Evolutionary conservation across 1,140 invertebrate genomes (phyloP).

Genomic region (Leptonema lineaticorne): DNA sequence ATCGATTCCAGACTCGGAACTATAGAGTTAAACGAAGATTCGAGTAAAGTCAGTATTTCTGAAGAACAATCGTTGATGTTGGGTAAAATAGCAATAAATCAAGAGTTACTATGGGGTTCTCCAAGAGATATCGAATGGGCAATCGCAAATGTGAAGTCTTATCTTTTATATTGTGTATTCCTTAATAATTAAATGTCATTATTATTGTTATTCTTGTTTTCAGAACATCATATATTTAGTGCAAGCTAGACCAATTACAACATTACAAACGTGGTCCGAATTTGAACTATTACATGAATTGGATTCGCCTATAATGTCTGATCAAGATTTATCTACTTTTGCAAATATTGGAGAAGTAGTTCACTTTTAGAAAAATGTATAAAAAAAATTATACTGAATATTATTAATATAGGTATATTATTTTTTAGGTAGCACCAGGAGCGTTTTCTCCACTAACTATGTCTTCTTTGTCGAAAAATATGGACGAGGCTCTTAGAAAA

Average conservation of each 20-base stretch:
- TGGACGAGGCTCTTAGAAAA: too few relatives aligned
- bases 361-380: too few relatives aligned
- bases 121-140: slow-evolving; percentile 79
- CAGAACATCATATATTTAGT: slow-evolving; percentile 62
- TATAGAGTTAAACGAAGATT: slow-evolving; percentile 50
- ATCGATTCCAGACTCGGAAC: slow-evolving; percentile 46
- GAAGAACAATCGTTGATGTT: slow-evolving; percentile 55
- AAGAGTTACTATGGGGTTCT: slow-evolving; percentile 66
- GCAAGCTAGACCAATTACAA: slow-evolving; percentile 75
- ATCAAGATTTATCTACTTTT: slow-evolving; percentile 56
- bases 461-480: slow-evolving; percentile 43
- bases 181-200: too few relatives aligned
- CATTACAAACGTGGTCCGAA: slow-evolving; percentile 67
- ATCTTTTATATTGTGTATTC: too few relatives aligned
- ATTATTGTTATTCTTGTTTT: slow-evolving; percentile 33
- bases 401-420: neutral
- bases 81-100: slow-evolving; percentile 57
- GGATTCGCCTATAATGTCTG: slow-evolving; percentile 61
- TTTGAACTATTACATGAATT: slow-evolving; percentile 74
- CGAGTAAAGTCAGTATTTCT: slow-evolving; percentile 54
- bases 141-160: slow-evolving; percentile 56
- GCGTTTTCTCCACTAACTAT: slow-evolving; percentile 53
- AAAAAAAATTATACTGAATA: too few relatives aligned
- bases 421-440: slow-evolving; percentile 49
- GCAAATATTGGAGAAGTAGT: slow-evolving; percentile 67